Percentiles rank a stretch among this genome's conserved stretches.
Evolutionary conservation across 2,888 invertebrate species (phyloP).

Genomic region (Patella pellucida): DNA sequence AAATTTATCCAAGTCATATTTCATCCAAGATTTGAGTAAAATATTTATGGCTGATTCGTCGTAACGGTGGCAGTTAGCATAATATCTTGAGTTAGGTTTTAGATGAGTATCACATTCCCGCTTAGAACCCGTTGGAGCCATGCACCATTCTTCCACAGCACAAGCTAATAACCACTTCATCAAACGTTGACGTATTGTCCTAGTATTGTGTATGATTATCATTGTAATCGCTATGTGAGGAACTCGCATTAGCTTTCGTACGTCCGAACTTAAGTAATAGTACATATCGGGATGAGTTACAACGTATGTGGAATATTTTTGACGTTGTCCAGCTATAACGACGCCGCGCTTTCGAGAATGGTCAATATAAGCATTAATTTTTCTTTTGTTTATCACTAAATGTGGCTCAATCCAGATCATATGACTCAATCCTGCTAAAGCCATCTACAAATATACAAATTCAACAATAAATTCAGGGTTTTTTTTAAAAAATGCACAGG

Average conservation of each 20-base stretch:
- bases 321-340: conserved; percentile 45
- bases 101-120: conserved; percentile 49
- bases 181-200: conserved; percentile 48
- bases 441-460: conserved; percentile 50
- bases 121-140: conserved; percentile 58
- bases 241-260: conserved; percentile 46
- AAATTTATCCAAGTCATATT: conserved; percentile 57
- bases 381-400: conserved; percentile 37
- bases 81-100: conserved; percentile 36
- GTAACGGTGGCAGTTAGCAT: conserved; percentile 65
- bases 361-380: conserved; percentile 52
- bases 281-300: conserved; percentile 65
- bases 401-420: conserved; percentile 65
- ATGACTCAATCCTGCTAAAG: conserved; percentile 61
- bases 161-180: conserved; percentile 67
- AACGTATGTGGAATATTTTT: conserved; percentile 50
- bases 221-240: conserved; percentile 57
- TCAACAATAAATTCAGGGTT: no score
- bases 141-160: conserved; percentile 64
- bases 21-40: conserved; percentile 64
- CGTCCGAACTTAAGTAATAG: conserved; percentile 61
- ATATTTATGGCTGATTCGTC: conserved; percentile 71
- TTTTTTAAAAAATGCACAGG: no score
- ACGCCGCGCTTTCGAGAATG: conserved; percentile 57
- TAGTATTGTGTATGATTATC: conserved; percentile 65